Evolutionary conservation across 2,888 invertebrate genomes (phyloP).

Genomic region (Octonoba sinensis): DNA sequence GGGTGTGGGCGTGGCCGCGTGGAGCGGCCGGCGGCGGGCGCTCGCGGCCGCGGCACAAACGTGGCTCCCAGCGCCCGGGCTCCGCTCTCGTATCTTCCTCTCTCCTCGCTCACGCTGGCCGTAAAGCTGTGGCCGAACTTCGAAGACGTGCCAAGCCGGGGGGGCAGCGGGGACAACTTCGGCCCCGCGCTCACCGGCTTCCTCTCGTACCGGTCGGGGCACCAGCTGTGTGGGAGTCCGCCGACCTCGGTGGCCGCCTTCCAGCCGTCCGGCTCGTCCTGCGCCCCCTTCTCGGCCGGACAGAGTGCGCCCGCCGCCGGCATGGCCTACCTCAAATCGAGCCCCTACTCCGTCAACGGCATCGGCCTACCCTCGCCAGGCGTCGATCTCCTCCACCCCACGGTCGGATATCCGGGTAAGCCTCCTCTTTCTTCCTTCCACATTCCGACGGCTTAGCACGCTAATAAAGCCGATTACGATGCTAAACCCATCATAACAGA

Average conservation of each 20-base stretch:
- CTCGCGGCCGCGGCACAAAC: conserved; percentile 36
- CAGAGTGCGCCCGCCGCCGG: conserved; percentile 59
- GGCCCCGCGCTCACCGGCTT: conserved; percentile 65
- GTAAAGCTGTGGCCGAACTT: conserved; percentile 65
- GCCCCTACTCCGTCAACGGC: conserved; percentile 67
- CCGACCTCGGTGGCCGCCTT: conserved; percentile 63
- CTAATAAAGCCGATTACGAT: conserved; percentile 64
- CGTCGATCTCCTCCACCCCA: conserved; percentile 78
- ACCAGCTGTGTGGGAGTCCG: conserved; percentile 62
- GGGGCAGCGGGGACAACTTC: conserved; percentile 64
- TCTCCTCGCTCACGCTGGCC: conserved; percentile 48
- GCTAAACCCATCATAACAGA: conserved; percentile 17
- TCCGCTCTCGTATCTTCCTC: neutral
- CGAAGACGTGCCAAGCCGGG: conserved; percentile 65
- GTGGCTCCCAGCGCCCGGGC: conserved; percentile 20
- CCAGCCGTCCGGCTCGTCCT: conserved; percentile 60
- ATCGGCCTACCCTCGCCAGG: conserved; percentile 76
- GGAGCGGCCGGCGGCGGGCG: conserved; percentile 11
- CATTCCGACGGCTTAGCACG: conserved; percentile 25
- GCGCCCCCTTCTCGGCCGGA: conserved; percentile 56
- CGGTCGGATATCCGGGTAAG: conserved; percentile 77
- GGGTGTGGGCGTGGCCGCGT: conserved; percentile 25
- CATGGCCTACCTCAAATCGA: conserved; percentile 67
- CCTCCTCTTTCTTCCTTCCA: conserved; percentile 8
- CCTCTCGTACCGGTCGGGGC: conserved; percentile 61